Percentiles rank a stretch among this genome's conserved stretches.
Conservation (phyloP, 1,140 invertebrate genomes). For the Bombus pyrosoma region DNA sequence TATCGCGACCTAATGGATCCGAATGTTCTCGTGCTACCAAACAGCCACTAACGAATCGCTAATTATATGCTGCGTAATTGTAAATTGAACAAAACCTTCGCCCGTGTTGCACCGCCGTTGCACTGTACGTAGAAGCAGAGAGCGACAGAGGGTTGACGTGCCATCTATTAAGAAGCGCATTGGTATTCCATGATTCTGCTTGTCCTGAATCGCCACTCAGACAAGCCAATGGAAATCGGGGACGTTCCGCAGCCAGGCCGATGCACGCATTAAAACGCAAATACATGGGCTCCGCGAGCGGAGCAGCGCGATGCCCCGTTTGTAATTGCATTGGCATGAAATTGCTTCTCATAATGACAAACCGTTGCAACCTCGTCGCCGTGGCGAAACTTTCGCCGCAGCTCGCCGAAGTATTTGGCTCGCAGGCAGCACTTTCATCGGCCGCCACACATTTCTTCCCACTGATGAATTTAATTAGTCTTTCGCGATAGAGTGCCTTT, state of each 20-base stretch:
- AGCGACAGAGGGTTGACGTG: background rate
- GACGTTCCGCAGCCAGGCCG: slow-evolving; percentile 33
- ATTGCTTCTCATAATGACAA: slow-evolving; percentile 50
- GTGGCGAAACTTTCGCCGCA: background rate
- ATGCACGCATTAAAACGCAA: slow-evolving; percentile 41
- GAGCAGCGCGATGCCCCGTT: slow-evolving; percentile 1
- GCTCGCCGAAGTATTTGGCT: background rate
- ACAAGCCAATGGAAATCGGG: slow-evolving; percentile 38
- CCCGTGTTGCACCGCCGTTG: no score
- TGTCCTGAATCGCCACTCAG: slow-evolving; percentile 6
- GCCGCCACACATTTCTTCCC: background rate
- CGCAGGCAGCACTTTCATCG: background rate
- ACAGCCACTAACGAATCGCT: background rate
- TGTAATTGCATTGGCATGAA: slow-evolving; percentile 48
- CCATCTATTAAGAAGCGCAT: slow-evolving; percentile 27
- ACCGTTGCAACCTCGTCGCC: slow-evolving; percentile 9
- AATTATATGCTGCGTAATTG: background rate
- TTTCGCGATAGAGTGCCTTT: background rate
- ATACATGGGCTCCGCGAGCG: background rate
- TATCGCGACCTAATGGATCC: no score
- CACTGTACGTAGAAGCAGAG: background rate
- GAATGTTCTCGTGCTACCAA: no score
- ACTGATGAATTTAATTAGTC: slow-evolving; percentile 13
- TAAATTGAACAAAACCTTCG: background rate
- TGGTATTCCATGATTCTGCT: slow-evolving; percentile 16